Evolutionary conservation across 2,888 invertebrate species (phyloP).

Genomic region (Stictocephala bisonia): DNA sequence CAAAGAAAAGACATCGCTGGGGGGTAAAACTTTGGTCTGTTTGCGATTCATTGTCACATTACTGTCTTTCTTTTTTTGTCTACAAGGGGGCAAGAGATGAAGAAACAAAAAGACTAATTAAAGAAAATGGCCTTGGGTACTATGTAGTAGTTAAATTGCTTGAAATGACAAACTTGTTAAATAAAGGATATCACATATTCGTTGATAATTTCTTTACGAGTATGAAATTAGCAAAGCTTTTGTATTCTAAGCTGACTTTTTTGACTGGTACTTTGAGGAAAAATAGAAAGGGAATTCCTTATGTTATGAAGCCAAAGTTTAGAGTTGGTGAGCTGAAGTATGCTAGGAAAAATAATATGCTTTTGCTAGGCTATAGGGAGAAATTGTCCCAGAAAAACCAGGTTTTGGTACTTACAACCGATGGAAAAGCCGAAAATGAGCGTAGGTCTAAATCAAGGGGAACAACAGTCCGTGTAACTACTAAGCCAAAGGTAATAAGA

Average conservation of each 20-base stretch:
- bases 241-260: conserved; percentile 17
- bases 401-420: conserved; percentile 27
- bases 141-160: conserved; percentile 31
- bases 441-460: background rate
- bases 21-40: conserved; percentile 41
- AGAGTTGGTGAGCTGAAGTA: conserved; percentile 37
- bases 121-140: conserved; percentile 27
- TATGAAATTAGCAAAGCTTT: conserved; percentile 20
- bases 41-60: conserved; percentile 35
- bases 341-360: conserved; percentile 13
- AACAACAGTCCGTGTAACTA: background rate
- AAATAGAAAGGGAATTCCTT: conserved; percentile 32
- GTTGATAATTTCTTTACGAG: conserved; percentile 29
- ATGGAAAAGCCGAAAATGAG: conserved; percentile 17
- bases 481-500: conserved; percentile 9
- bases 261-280: conserved; percentile 26
- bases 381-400: conserved; percentile 17
- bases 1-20: conserved; percentile 42
- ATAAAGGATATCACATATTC: conserved; percentile 34
- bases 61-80: conserved; percentile 39
- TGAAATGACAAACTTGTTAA: conserved; percentile 1
- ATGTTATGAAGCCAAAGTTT: conserved; percentile 15
- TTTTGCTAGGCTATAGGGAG: conserved; percentile 35
- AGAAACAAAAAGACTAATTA: conserved; percentile 9
- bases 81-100: conserved; percentile 22